Conservation (phyloP, 1,140 invertebrate species). For the Cydia pomonella region DNA sequence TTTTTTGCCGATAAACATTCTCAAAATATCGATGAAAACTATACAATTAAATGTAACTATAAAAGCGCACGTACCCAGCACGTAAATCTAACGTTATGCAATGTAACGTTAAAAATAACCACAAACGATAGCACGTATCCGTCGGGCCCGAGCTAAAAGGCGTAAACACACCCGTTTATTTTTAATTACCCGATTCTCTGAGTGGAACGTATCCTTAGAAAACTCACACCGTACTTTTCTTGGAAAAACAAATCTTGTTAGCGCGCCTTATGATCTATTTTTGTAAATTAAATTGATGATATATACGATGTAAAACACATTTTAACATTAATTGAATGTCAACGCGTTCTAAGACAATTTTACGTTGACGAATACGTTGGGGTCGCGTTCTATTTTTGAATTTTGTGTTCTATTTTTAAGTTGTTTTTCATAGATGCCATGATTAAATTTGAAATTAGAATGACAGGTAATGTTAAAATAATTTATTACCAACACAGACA, state of each 20-base stretch:
- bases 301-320: neutral
- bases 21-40: too few species aligned
- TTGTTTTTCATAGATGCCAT: neutral
- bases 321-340: conserved; percentile 28
- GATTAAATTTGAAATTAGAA: neutral
- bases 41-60: neutral
- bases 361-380: conserved; percentile 13
- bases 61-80: neutral
- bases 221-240: conserved; percentile 31
- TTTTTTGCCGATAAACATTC: too few species aligned
- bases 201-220: conserved; percentile 23
- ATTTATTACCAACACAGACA: neutral
- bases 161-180: conserved; percentile 46
- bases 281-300: conserved; percentile 11
- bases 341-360: conserved; percentile 18
- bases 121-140: conserved; percentile 31
- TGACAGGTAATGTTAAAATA: neutral
- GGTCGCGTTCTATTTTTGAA: conserved; percentile 26
- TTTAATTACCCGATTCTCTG: conserved; percentile 43
- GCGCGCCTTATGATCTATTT: conserved; percentile 4
- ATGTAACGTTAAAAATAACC: conserved; percentile 32
- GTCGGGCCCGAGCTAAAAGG: conserved; percentile 35
- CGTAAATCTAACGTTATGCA: conserved; percentile 19
- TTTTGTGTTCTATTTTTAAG: conserved; percentile 17
- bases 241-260: conserved; percentile 21